Base-by-base conservation (phyloP, 53 echinoderm and acorn worm genomes). In the Zoroaster sp. region DNA sequence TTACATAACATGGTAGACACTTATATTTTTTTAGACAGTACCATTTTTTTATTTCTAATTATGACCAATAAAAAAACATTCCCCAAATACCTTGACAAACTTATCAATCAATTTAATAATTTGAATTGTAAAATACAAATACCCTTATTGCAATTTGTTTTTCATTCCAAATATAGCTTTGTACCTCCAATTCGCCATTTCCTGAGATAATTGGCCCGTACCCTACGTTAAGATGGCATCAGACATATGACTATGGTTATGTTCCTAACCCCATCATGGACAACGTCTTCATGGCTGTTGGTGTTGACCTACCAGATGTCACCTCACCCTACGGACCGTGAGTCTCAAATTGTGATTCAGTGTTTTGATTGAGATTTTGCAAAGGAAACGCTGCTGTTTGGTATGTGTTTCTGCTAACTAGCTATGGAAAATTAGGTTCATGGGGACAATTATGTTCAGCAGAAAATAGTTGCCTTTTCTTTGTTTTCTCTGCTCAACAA, bases 281-380 rank as follows among this genome's bases (percentile, higher is more conserved):
- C 3, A 95, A 95, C 51, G 94, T 94, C 13, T 97, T 97, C 66
- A 97, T 97, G 97, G 94, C 92, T 17, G 94, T 95, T 18, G 83
- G 94, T 2, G 33, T 97, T 2, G 97, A 97, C 46, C 86, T 98
- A 12, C 91, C 91, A n/a, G 98, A 98, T 75, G 69, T 88, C 33
- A 66, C 35, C 6, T 96, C 96, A 36, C 91, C 93, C 11, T 83
- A 91, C 66, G 73, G 75, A 68, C 87, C 90, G 94, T 94, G 83
- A 92, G 94, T 90, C 4, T 46, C 30, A 40, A 1, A 33, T 40
- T 65, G n/a, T n/a, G n/a, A n/a, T n/a, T n/a, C n/a, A n/a, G n/a
- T n/a, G n/a, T n/a, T n/a, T n/a, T n/a, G n/a, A n/a, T n/a, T n/a
- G n/a, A n/a, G n/a, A n/a, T n/a, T n/a, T n/a, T n/a, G n/a, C n/a